Evolutionary conservation across 2,797 vertebrate genomes (phyloP), one percentile per base, ranked within the genome.

Genomic region (Manis crassicaudata): DNA sequence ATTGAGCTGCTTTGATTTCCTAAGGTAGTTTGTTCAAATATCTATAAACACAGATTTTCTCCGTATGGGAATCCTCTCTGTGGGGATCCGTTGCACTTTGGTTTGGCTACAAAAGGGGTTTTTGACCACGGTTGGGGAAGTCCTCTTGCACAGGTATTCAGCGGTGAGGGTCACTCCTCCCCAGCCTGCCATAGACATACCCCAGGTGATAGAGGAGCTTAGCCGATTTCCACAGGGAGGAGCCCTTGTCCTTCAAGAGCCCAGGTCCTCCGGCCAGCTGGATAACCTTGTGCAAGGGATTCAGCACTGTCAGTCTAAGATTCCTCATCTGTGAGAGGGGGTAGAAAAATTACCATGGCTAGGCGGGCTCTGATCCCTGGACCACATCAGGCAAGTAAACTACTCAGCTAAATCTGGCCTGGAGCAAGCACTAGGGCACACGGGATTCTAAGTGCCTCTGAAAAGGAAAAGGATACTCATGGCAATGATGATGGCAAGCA

Each of bases 1-100:
- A 77, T 43, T 43, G 88, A 75, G 43, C 86, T 68, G 32, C 43
- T 43, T 82, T 75, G 18, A 52, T 80, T 68, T 86, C 92, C 35
- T 54, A 67, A 52, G n/a, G 20, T 35, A 35, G n/a, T 85, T 54
- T 79, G 4, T 86, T 83, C 18, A 60, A 43, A n/a, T 87, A 62
- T n/a, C 79, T 50, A 12, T 27, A 87, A 86, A 65, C n/a, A 35
- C 32, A n/a, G 63, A 12, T 54, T 89, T 62, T 67, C 40, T 82
- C 54, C 23, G 3, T 62, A 23, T 10, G 46, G 46, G 11, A 46
- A 46, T 11, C 35, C 46, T 86, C 80, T 40, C 7, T 65, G 16
- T 17, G n/a, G 32, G 50, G 35, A 60, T 40, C 18, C 29, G 11
- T 0, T 67, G 12, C 68, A 21, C n/a, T 75, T 67, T n/a, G 43